Base-by-base conservation (phyloP, 2,113 vertebrate genomes). In the Uria aalge region DNA sequence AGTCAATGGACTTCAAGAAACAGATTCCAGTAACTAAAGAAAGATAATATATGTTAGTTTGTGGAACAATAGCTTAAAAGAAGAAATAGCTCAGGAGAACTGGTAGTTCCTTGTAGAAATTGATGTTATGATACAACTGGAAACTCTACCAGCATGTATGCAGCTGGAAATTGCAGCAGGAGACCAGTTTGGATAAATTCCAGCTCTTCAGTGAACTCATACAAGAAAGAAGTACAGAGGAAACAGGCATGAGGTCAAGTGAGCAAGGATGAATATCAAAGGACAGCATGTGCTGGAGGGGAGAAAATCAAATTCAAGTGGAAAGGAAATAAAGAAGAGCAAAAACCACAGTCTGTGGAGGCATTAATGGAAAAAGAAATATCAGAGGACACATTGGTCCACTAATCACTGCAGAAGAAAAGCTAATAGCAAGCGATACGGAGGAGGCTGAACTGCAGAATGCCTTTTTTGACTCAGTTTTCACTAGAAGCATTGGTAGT, bases 261-360 rank as follows among this genome's bases (percentile, higher is more conserved):
- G 52, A 72, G 22, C 72, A 71, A 95, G 56, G 77, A 91, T 72
- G 53, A 80, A 48, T 90, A 82, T 87, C 69, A 91, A 94, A 97
- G 77, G 75, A 82, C 90, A 85, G 24, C 34, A 67, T 82, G 36
- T 1, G 52, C 93, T 87, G 15, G 66, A 95, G 83, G 72, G 60
- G 36, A 92, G 52, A 95, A 95, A 94, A 96, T 85, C 6, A 87
- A 78, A 87, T 82, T 56, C 23, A 75, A 89, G 56, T 30, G 64
- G 78, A 94, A 85, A 89, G 87, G 55, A 87, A 91, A 84, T 22
- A 43, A 92, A 84, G 29, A 92, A 67, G 12, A 84, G 36, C 6
- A 92, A 92, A 81, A 12, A 1, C 8, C 14, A 32, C 26, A 57
- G 71, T 43, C 62, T 79, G 5, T 48, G 43, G 52, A 91, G 69